A percentile compares a stretch with the other conserved stretches of the same genome.
These are phyloP conservation scores for Platichthys stellatus DNA, from an alignment of 2,113 vertebrate species.

Conservation along the genomic window DNA sequence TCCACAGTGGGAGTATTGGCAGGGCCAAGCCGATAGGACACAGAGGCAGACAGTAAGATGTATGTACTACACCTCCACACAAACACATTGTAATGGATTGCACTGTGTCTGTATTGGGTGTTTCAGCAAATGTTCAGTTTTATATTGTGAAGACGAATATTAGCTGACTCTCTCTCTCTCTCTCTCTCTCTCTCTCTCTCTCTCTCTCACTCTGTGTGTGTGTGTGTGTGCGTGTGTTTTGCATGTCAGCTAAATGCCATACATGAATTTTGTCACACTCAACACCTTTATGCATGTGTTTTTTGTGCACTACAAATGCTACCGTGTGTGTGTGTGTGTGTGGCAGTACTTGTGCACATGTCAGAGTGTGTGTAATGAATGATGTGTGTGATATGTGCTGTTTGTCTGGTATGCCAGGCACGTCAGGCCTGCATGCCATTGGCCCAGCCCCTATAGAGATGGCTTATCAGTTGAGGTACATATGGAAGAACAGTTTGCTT, in stretches of 20 bases:
- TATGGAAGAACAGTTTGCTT: conserved; percentile 69
- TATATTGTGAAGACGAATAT: conserved; percentile 62
- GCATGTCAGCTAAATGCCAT: conserved; percentile 43
- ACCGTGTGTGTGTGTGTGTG: conserved; percentile 1
- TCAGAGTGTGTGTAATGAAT: conserved; percentile 45
- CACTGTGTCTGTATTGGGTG: conserved; percentile 44
- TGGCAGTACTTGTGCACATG: neutral
- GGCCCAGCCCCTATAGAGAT: conserved; percentile 64
- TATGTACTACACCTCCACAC: conserved; percentile 67
- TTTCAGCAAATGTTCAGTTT: conserved; percentile 68
- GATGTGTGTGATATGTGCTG: conserved; percentile 45
- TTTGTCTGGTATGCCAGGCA: conserved; percentile 58
- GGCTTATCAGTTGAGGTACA: conserved; percentile 68
- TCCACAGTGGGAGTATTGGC: conserved; percentile 71
- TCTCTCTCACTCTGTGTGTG: conserved; percentile 5
- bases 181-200: neutral
- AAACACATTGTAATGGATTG: conserved; percentile 64
- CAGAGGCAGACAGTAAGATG: conserved; percentile 69
- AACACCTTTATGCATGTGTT: conserved; percentile 1
- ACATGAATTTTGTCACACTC: conserved; percentile 18
- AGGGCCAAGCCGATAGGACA: conserved; percentile 69
- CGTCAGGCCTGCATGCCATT: conserved; percentile 54
- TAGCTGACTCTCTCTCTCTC: conserved; percentile 22
- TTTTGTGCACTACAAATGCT: neutral
- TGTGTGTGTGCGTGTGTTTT: neutral